A percentile compares a stretch with the other conserved stretches of the same genome.
Evolutionary conservation across 2,888 invertebrate genomes (phyloP).

Genomic region (Doris montereyensis): DNA sequence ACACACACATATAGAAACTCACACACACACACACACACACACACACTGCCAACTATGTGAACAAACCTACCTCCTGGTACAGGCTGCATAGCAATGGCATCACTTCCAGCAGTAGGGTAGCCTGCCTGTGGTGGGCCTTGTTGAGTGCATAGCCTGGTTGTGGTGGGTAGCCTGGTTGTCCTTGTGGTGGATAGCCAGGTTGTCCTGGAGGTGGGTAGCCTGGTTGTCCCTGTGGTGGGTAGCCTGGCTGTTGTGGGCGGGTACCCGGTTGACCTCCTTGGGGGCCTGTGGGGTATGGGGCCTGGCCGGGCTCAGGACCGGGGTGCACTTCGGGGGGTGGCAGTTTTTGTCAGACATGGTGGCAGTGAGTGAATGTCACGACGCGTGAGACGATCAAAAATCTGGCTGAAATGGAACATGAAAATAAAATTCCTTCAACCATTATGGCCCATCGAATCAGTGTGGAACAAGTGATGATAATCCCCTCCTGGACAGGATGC

Average conservation of each 20-base stretch:
- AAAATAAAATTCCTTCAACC: too few species aligned
- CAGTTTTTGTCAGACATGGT: constrained; percentile 27
- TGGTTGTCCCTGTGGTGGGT: constrained; percentile 2
- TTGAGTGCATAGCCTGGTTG: background rate
- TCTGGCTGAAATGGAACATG: too few species aligned
- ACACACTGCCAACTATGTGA: too few species aligned
- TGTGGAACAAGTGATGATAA: too few species aligned
- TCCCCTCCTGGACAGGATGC: too few species aligned
- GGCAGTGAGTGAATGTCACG: too few species aligned
- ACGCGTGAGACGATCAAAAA: too few species aligned
- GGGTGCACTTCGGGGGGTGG: constrained; percentile 30
- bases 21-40: background rate
- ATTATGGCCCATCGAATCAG: too few species aligned
- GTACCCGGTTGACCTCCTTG: background rate
- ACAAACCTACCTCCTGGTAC: constrained; percentile 39
- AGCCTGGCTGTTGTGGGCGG: background rate
- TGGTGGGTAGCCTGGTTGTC: background rate
- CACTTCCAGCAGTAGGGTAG: constrained; percentile 1
- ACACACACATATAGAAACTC: too few species aligned
- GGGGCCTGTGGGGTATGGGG: background rate
- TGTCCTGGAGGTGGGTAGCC: background rate
- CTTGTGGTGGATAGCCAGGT: constrained; percentile 9
- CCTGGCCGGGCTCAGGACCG: background rate
- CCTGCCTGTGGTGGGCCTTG: constrained; percentile 6
- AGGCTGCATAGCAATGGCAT: constrained; percentile 34